Conservation (phyloP, 2,797 vertebrate species). For the Poliocrania exsul region DNA sequence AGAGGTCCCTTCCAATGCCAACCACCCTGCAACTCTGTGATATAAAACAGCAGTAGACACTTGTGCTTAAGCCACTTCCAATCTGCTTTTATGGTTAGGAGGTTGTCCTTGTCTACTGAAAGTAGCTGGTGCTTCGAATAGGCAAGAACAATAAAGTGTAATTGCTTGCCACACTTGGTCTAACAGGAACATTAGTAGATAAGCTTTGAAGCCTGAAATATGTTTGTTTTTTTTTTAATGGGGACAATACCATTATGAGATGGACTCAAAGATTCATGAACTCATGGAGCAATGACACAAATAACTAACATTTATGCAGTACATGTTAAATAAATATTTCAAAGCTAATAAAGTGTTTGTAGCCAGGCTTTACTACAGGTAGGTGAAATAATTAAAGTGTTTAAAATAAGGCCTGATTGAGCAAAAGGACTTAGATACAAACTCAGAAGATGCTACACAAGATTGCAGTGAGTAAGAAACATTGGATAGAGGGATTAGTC, state of each 20-base stretch:
- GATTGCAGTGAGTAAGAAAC: not conserved
- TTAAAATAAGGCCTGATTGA: not conserved
- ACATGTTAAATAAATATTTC: not conserved
- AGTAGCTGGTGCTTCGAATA: not conserved
- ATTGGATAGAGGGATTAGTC: not conserved
- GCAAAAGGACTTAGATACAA: not conserved
- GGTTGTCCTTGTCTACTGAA: not conserved
- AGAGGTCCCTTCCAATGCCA: not conserved
- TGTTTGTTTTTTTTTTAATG: not conserved
- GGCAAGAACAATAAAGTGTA: not conserved
- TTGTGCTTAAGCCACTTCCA: not conserved
- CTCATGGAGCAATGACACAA: not conserved
- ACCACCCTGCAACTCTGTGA: no score
- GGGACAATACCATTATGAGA: not conserved
- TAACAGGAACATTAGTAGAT: not conserved
- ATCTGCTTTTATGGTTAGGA: not conserved
- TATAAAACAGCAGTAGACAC: not conserved
- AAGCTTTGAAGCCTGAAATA: not conserved
- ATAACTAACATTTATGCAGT: not conserved
- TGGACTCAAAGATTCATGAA: not conserved
- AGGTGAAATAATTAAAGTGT: not conserved
- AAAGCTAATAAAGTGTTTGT: not conserved
- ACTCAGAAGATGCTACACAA: not conserved
- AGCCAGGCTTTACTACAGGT: not conserved
- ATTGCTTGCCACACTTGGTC: not conserved